Conservation (phyloP, 92 coral and sea anemone species). For the Metridium senile region DNA sequence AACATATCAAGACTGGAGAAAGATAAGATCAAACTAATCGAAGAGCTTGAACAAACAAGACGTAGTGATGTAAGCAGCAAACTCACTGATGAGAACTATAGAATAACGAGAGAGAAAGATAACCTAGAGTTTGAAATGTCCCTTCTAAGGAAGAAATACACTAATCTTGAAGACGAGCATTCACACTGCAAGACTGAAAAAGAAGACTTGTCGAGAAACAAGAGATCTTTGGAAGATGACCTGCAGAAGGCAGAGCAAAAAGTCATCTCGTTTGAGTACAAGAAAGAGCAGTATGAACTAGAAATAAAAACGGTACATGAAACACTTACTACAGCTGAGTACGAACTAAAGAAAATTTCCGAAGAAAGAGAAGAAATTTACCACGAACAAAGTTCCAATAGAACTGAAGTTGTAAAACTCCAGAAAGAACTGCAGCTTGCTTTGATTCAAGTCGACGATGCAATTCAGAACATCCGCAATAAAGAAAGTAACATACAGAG, state of each 20-base stretch:
- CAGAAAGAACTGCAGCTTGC: constrained; percentile 65
- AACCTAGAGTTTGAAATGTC: constrained; percentile 58
- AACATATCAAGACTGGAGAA: background rate
- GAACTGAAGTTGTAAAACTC: constrained; percentile 51
- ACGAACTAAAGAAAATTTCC: constrained; percentile 47
- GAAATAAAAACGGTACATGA: constrained; percentile 64
- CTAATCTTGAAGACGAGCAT: constrained; percentile 53
- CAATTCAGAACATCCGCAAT: constrained; percentile 41
- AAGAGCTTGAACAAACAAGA: constrained; percentile 36
- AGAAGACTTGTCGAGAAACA: constrained; percentile 45
- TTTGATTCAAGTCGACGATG: constrained; percentile 55
- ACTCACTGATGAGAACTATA: constrained; percentile 33
- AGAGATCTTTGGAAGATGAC: constrained; percentile 54
- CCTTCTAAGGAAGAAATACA: constrained; percentile 53
- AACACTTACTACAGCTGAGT: constrained; percentile 51
- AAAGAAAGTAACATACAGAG: constrained; percentile 57
- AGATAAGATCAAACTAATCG: background rate
- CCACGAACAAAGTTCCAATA: constrained; percentile 38
- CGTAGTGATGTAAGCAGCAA: constrained; percentile 15
- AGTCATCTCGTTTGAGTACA: constrained; percentile 29
- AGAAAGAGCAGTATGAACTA: constrained; percentile 57
- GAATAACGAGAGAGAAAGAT: constrained; percentile 54
- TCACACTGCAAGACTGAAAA: constrained; percentile 50
- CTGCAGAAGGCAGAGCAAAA: constrained; percentile 35
- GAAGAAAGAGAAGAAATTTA: constrained; percentile 38